Evolutionary conservation across 2,888 invertebrate genomes (phyloP), one percentile per base, ranked within the genome.

Genomic region (Steinernema carpocapsae): DNA sequence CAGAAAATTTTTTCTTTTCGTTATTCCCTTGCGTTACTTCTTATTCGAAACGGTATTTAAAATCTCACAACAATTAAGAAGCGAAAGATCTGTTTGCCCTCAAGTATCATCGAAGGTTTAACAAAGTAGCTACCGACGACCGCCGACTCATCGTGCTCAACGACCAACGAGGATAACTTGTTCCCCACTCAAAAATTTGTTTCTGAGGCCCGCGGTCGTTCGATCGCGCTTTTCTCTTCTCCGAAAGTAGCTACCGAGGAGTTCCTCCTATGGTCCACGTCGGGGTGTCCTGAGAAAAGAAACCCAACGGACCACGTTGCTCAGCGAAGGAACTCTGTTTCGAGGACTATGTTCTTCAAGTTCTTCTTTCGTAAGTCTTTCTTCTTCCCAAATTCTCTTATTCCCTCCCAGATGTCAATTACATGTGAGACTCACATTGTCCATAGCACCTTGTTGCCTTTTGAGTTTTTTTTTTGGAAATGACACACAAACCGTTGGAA

Each of bases 111-210:
- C 48, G 48, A 14, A 7, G 17, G n/a, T 48, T 14, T 4, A 4
- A 37, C 37, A 37, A 37, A 37, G 37, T 37, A 37, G 4, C 37
- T 37, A 37, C 37, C 37, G 37, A 10, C 37, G 37, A 10, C 10
- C 37, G 37, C 10, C 37, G 37, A 48, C 56, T 56, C 56, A 6
- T 19, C 56, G 56, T 26, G 24, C 56, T n/a, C n/a, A n/a, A n/a
- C n/a, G 14, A 22, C 56, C 56, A n/a, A 7, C 64, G 64, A 32
- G 56, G 26, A 22, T 26, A 29, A 64, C 32, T 64, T 37, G 64
- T 64, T 26, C 56, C 3, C 29, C 64, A 64, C 64, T 64, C 64
- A 64, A 64, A 56, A 64, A 64, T 32, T 64, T 26, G 64, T 32
- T 32, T 64, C 29, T 1, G 64, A 26, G 32, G 64, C 32, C 32